Evolutionary conservation across 2,797 vertebrate species (phyloP).

Genomic region (Artibeus jamaicensis): DNA sequence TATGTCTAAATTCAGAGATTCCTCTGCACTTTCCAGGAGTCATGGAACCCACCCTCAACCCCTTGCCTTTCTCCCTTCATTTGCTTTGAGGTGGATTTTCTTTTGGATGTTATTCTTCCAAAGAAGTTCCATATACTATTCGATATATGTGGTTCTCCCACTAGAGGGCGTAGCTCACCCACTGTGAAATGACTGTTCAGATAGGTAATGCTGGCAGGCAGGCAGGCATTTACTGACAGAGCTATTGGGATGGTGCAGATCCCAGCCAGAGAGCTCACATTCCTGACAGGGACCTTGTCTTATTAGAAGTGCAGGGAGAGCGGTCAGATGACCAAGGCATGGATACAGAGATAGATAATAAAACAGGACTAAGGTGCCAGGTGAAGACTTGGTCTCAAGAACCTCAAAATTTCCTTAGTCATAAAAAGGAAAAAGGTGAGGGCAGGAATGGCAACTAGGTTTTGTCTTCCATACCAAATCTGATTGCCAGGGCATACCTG

Average conservation of each 20-base stretch:
- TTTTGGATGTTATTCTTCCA: neutral
- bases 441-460: neutral
- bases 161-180: slow-evolving; percentile 59
- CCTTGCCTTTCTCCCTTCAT: neutral
- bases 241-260: neutral
- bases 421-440: neutral
- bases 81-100: neutral
- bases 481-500: neutral
- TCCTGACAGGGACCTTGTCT: neutral
- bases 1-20: neutral
- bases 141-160: neutral
- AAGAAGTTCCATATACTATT: neutral
- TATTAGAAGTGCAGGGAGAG: neutral
- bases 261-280: neutral
- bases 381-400: neutral
- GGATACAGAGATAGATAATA: neutral
- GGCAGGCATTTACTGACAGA: neutral
- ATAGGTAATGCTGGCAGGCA: neutral
- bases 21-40: neutral
- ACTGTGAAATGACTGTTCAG: neutral
- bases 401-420: neutral
- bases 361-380: neutral
- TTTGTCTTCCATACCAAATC: neutral
- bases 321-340: neutral
- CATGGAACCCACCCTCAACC: neutral